phyloP scores from a whole-genome alignment of 2,113 vertebrate species.

The Osmerus eperlanus region DNA sequence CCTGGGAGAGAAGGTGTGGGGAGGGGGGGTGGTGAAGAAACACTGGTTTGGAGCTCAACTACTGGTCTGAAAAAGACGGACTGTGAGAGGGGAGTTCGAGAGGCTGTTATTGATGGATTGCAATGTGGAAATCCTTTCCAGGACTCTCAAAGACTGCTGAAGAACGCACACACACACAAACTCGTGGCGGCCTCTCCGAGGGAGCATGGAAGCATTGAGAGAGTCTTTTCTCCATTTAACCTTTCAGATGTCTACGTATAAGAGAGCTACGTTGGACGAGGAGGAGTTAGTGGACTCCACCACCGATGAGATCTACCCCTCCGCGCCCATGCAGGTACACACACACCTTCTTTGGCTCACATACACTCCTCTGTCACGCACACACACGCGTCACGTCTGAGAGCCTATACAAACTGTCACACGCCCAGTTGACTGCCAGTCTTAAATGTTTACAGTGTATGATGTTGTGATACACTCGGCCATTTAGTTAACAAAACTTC shows the following conservation, averaged over 20 bases:
- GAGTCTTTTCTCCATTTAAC: slow-evolving; percentile 78
- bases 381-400: background rate
- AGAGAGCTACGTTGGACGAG: slow-evolving; percentile 88
- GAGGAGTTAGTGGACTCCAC: slow-evolving; percentile 88
- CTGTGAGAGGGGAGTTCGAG: slow-evolving; percentile 17
- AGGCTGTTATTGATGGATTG: slow-evolving; percentile 45
- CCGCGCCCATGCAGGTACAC: slow-evolving; percentile 82
- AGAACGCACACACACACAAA: slow-evolving; percentile 20
- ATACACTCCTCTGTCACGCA: slow-evolving; percentile 1
- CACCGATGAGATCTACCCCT: slow-evolving; percentile 81
- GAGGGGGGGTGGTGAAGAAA: background rate
- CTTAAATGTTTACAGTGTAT: too few relatives aligned
- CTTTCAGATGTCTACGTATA: slow-evolving; percentile 94
- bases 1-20: slow-evolving; percentile 23
- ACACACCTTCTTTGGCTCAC: background rate
- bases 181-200: slow-evolving; percentile 5
- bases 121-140: slow-evolving; percentile 16
- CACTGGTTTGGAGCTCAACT: background rate
- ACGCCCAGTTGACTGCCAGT: too few relatives aligned
- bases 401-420: too few relatives aligned
- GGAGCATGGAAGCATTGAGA: slow-evolving; percentile 73
- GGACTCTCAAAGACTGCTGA: slow-evolving; percentile 26
- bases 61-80: slow-evolving; percentile 1
- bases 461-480: too few relatives aligned
- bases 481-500: too few relatives aligned